Base-by-base conservation (phyloP, 1,140 invertebrate species). In the Drosophila prosaltans region DNA sequence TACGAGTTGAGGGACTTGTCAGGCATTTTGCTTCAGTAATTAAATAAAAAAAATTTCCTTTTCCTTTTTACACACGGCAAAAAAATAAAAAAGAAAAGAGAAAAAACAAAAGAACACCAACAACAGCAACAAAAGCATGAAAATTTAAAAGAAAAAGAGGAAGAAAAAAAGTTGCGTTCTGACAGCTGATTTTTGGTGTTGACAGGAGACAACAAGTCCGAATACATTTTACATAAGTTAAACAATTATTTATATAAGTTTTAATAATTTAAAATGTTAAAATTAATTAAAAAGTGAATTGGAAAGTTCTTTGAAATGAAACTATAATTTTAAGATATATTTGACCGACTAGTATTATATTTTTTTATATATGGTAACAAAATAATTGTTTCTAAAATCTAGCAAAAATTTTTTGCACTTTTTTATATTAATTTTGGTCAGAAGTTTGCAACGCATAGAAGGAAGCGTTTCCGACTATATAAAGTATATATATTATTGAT, bases 1-100 rank as follows among this genome's bases (percentile, higher is more conserved):
- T 43, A 30, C 36, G 28, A 9, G 39, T 10, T 36, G 4, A 41
- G 24, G 10, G n/a, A 83, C 74, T 88, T 83, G 83, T 83, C 83
- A 88, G 78, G 77, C 74, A 16, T 80, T 80, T 83, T 89, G 83
- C 84, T 88, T 88, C 73, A 83, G 84, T 88, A 89, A 88, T 88
- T 88, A 88, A 89, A 83, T 83, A 89, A 72, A 16, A 16, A 16
- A 16, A 69, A 83, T 80, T 88, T 89, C 83, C 84, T 72, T 78
- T 78, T 86, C 84, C 84, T 73, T 73, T 72, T 89, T 69, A 78
- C 80, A 80, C 84, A 80, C 84, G 77, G 30, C 45, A 55, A 74
- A 43, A 48, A 24, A 48, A n/a, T n/a, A 48, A 48, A 21, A 7
- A 48, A 48, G 21, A 48, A 51, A 3, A 51, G 16, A 51, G 58